Conservation (phyloP, 1,140 invertebrate genomes). For the Meloidogyne floridensis region DNA sequence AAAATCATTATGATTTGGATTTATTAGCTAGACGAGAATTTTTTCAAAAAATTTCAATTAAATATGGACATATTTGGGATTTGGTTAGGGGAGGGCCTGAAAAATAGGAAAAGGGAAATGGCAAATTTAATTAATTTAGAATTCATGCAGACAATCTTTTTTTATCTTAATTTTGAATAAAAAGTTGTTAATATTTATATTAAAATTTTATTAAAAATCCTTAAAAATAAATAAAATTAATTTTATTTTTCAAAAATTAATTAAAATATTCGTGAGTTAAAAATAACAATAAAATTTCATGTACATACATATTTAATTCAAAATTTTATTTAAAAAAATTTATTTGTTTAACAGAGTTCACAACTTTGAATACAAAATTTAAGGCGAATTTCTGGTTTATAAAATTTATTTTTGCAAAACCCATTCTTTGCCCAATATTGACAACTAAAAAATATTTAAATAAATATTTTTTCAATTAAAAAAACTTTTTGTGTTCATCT, state of each 20-base stretch:
- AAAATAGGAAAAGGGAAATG: too few species aligned
- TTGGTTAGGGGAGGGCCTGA: background rate
- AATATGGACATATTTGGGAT: conserved; percentile 5
- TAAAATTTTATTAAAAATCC: too few species aligned
- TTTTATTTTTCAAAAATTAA: too few species aligned
- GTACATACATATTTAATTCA: background rate
- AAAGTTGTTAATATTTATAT: too few species aligned
- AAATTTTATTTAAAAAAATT: background rate
- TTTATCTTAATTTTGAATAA: too few species aligned
- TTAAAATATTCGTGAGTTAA: too few species aligned
- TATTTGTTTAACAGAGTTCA: conserved; percentile 9
- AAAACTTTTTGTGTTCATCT: background rate
- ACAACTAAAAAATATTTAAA: conserved; percentile 13
- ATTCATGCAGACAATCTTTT: too few species aligned
- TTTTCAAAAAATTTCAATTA: background rate
- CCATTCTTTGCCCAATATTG: conserved; percentile 19
- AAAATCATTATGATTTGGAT: background rate
- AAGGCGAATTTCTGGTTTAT: background rate
- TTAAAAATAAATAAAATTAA: too few species aligned
- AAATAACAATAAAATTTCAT: too few species aligned
- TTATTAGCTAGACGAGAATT: background rate
- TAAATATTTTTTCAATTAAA: background rate
- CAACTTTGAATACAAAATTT: conserved; percentile 2
- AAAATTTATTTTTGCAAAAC: conserved; percentile 21
- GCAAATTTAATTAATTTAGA: too few species aligned